Percentiles rank a stretch among this genome's conserved stretches.
Evolutionary conservation across 2,797 vertebrate species (phyloP).

Genomic region (Lagodon rhomboides): DNA sequence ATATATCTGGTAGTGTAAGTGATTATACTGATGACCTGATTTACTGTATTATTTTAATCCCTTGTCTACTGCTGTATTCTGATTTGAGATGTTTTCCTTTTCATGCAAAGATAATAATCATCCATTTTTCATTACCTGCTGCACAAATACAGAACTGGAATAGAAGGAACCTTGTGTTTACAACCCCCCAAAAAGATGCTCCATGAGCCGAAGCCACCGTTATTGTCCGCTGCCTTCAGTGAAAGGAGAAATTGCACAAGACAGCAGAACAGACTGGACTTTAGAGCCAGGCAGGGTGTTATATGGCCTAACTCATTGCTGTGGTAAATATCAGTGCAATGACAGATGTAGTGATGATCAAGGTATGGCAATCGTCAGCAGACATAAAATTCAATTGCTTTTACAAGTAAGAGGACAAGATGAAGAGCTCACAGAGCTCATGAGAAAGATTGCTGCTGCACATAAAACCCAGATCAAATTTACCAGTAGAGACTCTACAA

Average conservation of each 20-base stretch:
- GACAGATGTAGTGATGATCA: constrained; percentile 34
- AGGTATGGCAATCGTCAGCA: constrained; percentile 1
- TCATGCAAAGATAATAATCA: not conserved
- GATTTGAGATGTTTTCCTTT: not conserved
- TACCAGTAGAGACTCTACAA: not conserved
- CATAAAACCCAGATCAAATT: constrained; percentile 48
- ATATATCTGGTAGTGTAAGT: not conserved
- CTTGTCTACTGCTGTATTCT: not conserved
- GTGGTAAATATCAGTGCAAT: constrained; percentile 20
- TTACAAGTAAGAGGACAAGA: constrained; percentile 18
- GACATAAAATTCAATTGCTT: constrained; percentile 48
- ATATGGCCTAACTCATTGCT: constrained; percentile 13
- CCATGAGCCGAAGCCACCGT: not conserved
- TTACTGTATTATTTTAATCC: not conserved
- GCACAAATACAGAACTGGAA: not conserved
- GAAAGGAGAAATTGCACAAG: not conserved
- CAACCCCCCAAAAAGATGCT: not conserved
- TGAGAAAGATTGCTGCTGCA: constrained; percentile 21
- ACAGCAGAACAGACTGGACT: constrained; percentile 8
- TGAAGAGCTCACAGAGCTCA: constrained; percentile 25
- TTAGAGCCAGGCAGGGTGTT: constrained; percentile 9
- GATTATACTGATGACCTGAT: not conserved
- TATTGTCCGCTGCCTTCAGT: not conserved
- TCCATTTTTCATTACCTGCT: not conserved
- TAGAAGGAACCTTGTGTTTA: not conserved